Evolutionary conservation across 2,113 vertebrate species (phyloP), one percentile per base, ranked within the genome.

Genomic region (Strix aluco): DNA sequence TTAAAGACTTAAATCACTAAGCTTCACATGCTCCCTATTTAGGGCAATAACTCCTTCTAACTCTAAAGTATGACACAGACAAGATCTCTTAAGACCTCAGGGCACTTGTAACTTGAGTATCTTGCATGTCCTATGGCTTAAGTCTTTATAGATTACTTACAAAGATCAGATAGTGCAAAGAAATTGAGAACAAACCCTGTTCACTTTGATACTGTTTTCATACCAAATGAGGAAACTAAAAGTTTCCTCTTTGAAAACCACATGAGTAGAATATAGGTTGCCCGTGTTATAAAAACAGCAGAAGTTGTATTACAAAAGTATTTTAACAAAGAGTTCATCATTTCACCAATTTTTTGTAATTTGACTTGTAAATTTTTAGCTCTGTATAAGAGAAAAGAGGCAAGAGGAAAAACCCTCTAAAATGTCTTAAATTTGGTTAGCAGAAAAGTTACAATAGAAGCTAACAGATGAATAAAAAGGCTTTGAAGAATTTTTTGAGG

Each of bases 91-190:
- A 75, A 91, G 65, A 91, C 59, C 95, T 93, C 73, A 58, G 46
- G 90, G 94, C 83, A 63, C 75, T 90, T 94, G 93, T 95, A 97
- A 96, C 46, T 81, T 88, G 93, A 97, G 86, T 92, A 86, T 94
- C 71, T 81, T 90, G 66, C 23, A 66, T 83, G 83, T 94, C 86
- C 89, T 86, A 67, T 40, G 44, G 52, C 82, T 96, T 94, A 95
- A 96, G 54, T 93, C 94, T 93, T 88, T 84, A 90, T 63, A 92
- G 90, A 92, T 96, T 94, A 80, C 74, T 86, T 94, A 72, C n/a
- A 65, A 93, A 92, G 72, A 96, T 90, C 90, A 95, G 86, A 96
- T 85, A 93, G 26, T 94, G 88, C 55, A 90, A 94, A 92, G 90
- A 95, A 96, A 96, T 88, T 82, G 84, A 89, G 86, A 95, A 89